A percentile compares a stretch with the other conserved stretches of the same genome.
Evolutionary conservation across 2,888 invertebrate species (phyloP).

Genomic region (Alloplasta piceator): DNA sequence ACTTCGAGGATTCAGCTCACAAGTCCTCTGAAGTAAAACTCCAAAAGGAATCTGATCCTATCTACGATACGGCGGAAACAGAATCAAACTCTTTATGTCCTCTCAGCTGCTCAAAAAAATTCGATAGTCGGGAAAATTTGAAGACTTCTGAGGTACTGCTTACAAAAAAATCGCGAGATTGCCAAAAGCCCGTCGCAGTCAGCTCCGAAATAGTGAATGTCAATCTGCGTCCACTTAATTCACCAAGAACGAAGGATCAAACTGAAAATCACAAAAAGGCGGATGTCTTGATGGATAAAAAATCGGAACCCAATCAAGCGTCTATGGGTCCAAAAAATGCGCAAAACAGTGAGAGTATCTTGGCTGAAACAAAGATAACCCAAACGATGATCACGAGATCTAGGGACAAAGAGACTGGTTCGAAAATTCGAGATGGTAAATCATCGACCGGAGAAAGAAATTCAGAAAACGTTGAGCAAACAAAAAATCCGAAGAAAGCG

Average conservation of each 20-base stretch:
- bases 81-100: slow-evolving; percentile 2
- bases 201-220: slow-evolving; percentile 36
- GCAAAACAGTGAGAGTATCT: slow-evolving; percentile 1
- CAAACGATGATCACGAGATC: neutral
- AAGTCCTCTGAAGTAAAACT: slow-evolving; percentile 13
- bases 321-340: slow-evolving; percentile 2
- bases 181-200: slow-evolving; percentile 37
- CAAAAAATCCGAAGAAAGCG: slow-evolving; percentile 1
- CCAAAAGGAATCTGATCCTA: slow-evolving; percentile 1
- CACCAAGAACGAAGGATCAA: neutral
- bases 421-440: slow-evolving; percentile 8
- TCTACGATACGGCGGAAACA: neutral
- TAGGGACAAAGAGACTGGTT: slow-evolving; percentile 18
- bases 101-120: neutral
- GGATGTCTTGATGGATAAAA: neutral
- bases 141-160: neutral
- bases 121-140: neutral
- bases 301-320: neutral
- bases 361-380: neutral
- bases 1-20: slow-evolving; percentile 6
- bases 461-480: neutral
- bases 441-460: slow-evolving; percentile 11
- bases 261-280: slow-evolving; percentile 39
- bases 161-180: slow-evolving; percentile 8
- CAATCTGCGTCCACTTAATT: slow-evolving; percentile 8